Base-by-base conservation (phyloP, 1,140 invertebrate genomes). In the Drosophila watanabei region DNA sequence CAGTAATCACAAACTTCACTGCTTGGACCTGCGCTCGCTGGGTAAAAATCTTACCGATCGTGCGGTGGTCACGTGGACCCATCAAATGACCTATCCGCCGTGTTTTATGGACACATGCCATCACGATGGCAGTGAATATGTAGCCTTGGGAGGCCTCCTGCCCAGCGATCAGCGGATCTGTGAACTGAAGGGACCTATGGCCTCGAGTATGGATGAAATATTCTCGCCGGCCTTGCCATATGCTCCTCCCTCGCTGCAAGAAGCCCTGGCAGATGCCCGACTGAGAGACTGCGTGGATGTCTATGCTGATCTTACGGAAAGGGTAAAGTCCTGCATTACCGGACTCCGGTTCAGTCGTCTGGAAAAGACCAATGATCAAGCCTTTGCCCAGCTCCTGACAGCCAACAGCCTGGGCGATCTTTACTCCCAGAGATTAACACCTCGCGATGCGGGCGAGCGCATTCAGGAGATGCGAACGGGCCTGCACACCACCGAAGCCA, bases 1-100 rank as follows among this genome's bases (percentile, higher is more conserved):
- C 18, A 90, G 87, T 28, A 90, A 86, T 46, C 86, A 90, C 48
- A 90, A 82, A 13, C 30, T 90, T 11, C 86, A 90, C 63, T 90
- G 82, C 9, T 52, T 90, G 46, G 86, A 90, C 13, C 52, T 80
- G 30, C 66, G 86, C 0, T 82, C 72, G 33, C 18, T 90, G 62
- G 86, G 86, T 37, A 77, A 72, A 18, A 80, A 78, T 37, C 18
- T 90, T 2, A 10, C 57, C 6, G 86, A 90, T 62, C 86, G 86
- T 4, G 30, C 86, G 0, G 75, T 90, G 0, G 79, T 90, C 7
- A 80, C 86, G 1, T 90, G 86, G 86, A 90, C 86, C 4, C 86
- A 90, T 80, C 86, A 90, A 20, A 86, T 90, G 86, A 52, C 11
- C 9, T 75, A 59, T 39, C 32, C 86, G 2, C 86, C 86, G 28